A percentile compares a stretch with the other conserved stretches of the same genome.
Evolutionary conservation across 2,113 vertebrate species (phyloP).

Genomic region (Leiothrix lutea): DNA sequence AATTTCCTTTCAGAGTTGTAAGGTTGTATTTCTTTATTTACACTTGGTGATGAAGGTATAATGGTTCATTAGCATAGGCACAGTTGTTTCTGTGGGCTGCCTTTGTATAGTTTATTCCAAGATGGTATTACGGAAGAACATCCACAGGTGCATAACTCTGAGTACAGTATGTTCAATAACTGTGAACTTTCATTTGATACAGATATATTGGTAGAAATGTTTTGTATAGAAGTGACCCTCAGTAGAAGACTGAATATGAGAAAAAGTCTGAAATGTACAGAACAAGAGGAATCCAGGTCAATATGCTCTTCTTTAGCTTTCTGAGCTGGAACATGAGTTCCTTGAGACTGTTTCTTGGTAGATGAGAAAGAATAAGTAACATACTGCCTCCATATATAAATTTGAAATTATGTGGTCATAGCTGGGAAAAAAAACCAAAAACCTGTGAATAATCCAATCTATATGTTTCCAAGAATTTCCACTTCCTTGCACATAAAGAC

Average conservation of each 20-base stretch:
- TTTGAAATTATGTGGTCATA: not conserved
- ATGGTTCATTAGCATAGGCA: not conserved
- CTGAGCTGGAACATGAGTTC: not conserved
- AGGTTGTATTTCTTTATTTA: slow-evolving; percentile 14
- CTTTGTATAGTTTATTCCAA: not conserved
- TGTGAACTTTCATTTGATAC: not conserved
- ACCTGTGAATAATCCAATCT: not conserved
- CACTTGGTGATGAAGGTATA: not conserved
- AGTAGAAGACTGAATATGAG: not conserved
- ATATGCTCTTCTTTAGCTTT: not conserved
- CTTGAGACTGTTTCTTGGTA: not conserved
- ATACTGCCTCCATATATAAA: fast-evolving
- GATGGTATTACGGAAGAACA: not conserved
- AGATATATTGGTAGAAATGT: not conserved
- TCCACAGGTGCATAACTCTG: not conserved
- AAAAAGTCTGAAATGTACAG: not conserved
- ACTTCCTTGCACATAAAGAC: not conserved
- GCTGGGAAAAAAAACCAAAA: not conserved
- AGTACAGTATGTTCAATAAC: not conserved
- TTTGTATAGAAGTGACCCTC: not conserved
- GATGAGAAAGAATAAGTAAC: not conserved
- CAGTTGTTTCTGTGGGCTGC: not conserved
- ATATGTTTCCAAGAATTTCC: not conserved
- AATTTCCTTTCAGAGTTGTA: slow-evolving; percentile 31
- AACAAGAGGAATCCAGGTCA: not conserved